These are phyloP conservation scores for Onychomys leucogaster DNA, from an alignment of 2,797 vertebrate genomes.

Conservation along the genomic window DNA sequence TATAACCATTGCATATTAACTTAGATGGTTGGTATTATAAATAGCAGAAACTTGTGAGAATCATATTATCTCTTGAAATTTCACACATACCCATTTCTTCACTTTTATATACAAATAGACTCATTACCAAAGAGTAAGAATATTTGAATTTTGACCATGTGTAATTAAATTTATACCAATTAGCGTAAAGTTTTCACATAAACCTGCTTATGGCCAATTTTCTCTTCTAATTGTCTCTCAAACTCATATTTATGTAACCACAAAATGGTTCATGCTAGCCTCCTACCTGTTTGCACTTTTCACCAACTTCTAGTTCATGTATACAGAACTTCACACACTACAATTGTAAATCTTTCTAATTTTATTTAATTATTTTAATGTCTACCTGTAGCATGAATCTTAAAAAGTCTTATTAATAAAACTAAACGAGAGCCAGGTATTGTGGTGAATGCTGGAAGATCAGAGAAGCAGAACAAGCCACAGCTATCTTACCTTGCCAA, in stretches of 20 bases:
- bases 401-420: too few species aligned
- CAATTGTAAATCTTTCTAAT: not conserved
- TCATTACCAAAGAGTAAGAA: too few species aligned
- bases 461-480: too few species aligned
- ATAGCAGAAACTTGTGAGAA: not conserved
- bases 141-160: not conserved
- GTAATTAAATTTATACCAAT: not conserved
- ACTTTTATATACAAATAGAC: not conserved
- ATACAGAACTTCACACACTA: not conserved
- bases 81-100: not conserved
- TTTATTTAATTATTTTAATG: not conserved
- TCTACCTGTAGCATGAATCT: too few species aligned
- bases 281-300: not conserved
- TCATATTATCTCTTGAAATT: not conserved
- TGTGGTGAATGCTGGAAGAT: too few species aligned
- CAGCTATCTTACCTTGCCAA: too few species aligned
- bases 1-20: not conserved
- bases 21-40: not conserved
- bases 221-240: not conserved
- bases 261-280: rapidly evolving
- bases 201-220: not conserved
- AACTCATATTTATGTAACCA: not conserved
- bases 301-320: not conserved
- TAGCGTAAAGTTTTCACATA: not conserved
- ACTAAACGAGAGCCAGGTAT: too few species aligned